Conservation (phyloP, 2,113 vertebrate genomes). For the Ictidomys tridecemlineatus region DNA sequence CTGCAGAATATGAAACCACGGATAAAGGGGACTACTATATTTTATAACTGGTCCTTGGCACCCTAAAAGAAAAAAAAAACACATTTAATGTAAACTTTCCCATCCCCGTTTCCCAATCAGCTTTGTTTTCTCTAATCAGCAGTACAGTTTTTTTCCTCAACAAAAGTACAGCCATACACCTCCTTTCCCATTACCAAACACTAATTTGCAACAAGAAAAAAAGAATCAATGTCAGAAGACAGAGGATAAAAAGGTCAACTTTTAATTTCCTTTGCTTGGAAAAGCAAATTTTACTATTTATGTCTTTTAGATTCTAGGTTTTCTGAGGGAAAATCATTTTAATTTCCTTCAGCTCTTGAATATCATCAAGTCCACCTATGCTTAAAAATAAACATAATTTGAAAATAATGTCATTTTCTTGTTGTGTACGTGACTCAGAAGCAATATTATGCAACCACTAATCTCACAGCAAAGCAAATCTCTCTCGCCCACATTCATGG, state of each 20-base stretch:
- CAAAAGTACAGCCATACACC: background rate
- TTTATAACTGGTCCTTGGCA: background rate
- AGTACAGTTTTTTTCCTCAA: background rate
- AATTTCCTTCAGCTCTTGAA: conserved; percentile 10
- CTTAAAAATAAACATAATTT: conserved; percentile 50
- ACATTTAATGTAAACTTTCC: background rate
- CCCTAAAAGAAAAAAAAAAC: conserved; percentile 29
- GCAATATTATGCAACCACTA: background rate
- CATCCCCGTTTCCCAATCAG: background rate
- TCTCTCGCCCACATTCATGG: background rate
- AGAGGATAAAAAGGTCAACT: background rate
- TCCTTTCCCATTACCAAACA: background rate
- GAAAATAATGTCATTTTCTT: background rate
- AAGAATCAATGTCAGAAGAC: background rate
- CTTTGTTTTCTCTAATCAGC: background rate
- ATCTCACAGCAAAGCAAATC: background rate
- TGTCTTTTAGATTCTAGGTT: background rate
- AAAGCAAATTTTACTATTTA: conserved; percentile 37
- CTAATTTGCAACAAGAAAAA: conserved; percentile 9
- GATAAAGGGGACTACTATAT: background rate
- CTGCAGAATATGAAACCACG: background rate
- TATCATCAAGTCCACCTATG: background rate
- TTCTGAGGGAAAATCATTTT: background rate
- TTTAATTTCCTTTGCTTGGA: conserved; percentile 1
- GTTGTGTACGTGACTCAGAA: background rate